phyloP scores from a whole-genome alignment of 2,113 vertebrate species.

The Pseudorhombus dupliciocellatus region DNA sequence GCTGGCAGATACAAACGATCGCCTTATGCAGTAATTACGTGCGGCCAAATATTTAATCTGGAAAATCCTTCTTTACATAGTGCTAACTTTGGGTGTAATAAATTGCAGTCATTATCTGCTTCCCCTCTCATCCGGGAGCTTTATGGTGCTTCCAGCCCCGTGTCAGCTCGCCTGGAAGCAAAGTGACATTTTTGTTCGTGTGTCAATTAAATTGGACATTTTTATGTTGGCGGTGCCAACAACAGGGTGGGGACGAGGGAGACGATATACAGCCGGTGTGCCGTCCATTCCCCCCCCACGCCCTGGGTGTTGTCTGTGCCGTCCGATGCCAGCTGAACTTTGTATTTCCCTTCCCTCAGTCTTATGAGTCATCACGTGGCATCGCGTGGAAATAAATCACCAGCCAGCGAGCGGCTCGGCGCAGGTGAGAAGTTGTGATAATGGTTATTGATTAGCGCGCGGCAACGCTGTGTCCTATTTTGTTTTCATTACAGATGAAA shows the following conservation, averaged over 20 bases:
- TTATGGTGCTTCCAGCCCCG: neutral
- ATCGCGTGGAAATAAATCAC: constrained; percentile 49
- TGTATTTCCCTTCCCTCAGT: constrained; percentile 12
- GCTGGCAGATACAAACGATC: neutral
- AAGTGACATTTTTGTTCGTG: neutral
- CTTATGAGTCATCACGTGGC: constrained; percentile 16
- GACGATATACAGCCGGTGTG: neutral
- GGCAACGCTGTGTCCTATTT: constrained; percentile 54
- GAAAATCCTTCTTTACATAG: neutral
- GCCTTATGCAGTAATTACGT: neutral
- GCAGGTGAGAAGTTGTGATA: constrained; percentile 69
- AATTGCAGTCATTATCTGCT: neutral
- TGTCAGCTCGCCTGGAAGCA: too few species aligned
- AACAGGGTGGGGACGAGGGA: neutral
- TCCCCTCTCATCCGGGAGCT: neutral
- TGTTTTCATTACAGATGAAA: constrained; percentile 66
- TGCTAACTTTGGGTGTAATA: neutral
- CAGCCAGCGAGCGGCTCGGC: constrained; percentile 7
- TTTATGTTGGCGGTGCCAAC: neutral
- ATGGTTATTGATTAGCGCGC: constrained; percentile 69
- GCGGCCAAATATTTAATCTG: neutral
- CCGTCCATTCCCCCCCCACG: neutral
- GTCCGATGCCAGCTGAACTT: neutral
- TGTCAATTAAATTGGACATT: neutral
- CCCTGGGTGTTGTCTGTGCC: neutral